Evolutionary conservation across 2,797 vertebrate genomes (phyloP).

Genomic region (Acridotheres tristis): DNA sequence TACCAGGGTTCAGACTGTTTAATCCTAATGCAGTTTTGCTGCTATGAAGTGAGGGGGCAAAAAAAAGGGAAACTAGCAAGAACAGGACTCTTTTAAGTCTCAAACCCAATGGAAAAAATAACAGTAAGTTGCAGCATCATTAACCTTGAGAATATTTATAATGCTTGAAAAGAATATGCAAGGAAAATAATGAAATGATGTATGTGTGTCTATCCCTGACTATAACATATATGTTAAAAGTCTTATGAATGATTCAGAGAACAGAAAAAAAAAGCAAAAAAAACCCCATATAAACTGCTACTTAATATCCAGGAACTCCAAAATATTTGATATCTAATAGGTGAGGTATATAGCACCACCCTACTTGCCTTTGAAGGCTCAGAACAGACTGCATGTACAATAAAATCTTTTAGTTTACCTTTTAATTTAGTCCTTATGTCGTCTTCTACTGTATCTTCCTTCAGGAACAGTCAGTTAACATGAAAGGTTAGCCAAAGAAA

Average conservation of each 20-base stretch:
- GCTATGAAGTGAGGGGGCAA: fast-evolving
- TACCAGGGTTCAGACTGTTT: neutral
- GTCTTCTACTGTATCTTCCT: neutral
- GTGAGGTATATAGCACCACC: neutral
- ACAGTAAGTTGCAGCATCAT: neutral
- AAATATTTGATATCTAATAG: neutral
- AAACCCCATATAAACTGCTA: too few species aligned
- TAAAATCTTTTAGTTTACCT: neutral
- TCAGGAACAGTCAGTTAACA: slow-evolving; percentile 5
- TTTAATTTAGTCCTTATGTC: neutral
- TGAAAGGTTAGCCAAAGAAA: neutral
- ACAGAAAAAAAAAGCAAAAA: neutral
- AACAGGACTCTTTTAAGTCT: neutral
- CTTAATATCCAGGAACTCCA: neutral
- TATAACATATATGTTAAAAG: neutral
- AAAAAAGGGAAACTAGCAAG: neutral
- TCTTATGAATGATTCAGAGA: neutral
- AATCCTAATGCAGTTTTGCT: neutral
- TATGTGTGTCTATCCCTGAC: neutral
- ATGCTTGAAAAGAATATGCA: neutral
- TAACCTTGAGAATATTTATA: neutral
- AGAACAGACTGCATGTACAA: neutral
- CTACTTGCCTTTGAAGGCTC: neutral
- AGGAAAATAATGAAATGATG: neutral
- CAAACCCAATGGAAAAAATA: neutral